Percentiles rank a stretch among this genome's conserved stretches.
Conservation (phyloP, 1,140 invertebrate genomes). For the Heliconius hermathena region DNA sequence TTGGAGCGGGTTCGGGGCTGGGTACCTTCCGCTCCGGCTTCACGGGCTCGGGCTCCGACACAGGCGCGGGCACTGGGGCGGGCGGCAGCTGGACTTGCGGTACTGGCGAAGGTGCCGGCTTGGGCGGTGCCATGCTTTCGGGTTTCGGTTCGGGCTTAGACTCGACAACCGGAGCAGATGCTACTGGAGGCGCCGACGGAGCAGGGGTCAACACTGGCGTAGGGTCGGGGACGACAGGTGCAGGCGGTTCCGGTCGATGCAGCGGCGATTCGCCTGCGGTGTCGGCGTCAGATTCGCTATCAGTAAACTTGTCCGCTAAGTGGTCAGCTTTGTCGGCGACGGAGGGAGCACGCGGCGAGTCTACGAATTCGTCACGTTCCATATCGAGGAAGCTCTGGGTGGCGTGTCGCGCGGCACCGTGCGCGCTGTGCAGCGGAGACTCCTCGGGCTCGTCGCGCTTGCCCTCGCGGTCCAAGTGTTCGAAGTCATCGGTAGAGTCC, state of each 20-base stretch:
- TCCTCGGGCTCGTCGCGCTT: conserved; percentile 63
- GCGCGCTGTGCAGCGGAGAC: conserved; percentile 55
- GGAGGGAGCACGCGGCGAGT: conserved; percentile 63
- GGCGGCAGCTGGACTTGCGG: conserved; percentile 37
- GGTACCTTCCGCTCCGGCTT: conserved; percentile 43
- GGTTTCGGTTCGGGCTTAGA: conserved; percentile 37
- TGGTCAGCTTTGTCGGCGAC: conserved; percentile 66
- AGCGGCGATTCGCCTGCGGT: conserved; percentile 66
- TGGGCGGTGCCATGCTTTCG: conserved; percentile 40
- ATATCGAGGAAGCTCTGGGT: conserved; percentile 82
- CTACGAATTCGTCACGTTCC: conserved; percentile 76
- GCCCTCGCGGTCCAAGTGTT: conserved; percentile 84
- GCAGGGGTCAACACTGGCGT: conserved; percentile 48
- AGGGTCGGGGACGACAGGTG: conserved; percentile 45
- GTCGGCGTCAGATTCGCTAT: conserved; percentile 80
- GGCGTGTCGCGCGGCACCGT: conserved; percentile 71
- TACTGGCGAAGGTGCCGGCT: conserved; percentile 28
- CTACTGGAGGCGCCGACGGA: conserved; percentile 22
- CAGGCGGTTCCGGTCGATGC: conserved; percentile 57
- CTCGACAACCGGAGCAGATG: conserved; percentile 12
- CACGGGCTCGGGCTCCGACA: conserved; percentile 30
- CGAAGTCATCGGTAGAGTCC: conserved; percentile 87
- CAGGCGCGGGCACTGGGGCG: conserved; percentile 36
- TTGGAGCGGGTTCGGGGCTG: conserved; percentile 49
- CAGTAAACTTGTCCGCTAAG: conserved; percentile 78